phyloP scores from a whole-genome alignment of 2,113 vertebrate genomes.

The Calypte anna region DNA sequence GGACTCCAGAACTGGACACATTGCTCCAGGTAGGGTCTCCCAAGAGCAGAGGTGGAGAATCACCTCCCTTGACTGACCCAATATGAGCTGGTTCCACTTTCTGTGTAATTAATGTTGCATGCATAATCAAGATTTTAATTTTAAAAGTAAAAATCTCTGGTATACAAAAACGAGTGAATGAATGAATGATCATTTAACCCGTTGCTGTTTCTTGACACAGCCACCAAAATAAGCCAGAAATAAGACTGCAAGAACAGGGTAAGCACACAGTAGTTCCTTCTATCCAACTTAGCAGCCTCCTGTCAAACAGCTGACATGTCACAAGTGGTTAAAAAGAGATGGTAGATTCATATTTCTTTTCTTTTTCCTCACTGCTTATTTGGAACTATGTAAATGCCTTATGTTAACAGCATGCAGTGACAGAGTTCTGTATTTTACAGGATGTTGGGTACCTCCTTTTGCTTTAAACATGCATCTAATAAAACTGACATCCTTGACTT shows the following conservation, averaged over 20 bases:
- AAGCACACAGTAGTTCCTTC: background rate
- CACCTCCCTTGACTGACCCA: background rate
- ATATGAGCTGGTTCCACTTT: background rate
- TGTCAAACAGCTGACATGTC: rapidly evolving
- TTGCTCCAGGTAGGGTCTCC: no score
- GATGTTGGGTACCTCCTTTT: background rate
- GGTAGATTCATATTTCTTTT: no score
- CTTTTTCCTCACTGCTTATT: background rate
- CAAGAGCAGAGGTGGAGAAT: no score
- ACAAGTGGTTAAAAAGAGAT: background rate
- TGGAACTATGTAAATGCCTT: background rate
- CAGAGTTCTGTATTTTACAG: background rate
- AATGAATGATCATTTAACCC: background rate
- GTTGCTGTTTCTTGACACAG: background rate
- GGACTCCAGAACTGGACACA: no score
- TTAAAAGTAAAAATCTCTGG: background rate
- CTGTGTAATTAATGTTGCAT: background rate
- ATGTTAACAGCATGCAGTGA: rapidly evolving
- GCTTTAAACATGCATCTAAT: background rate
- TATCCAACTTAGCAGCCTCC: background rate
- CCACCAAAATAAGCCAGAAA: background rate
- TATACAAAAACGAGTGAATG: background rate
- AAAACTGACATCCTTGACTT: background rate
- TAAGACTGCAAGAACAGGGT: rapidly evolving
- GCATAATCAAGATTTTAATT: background rate